Percentiles rank a stretch among this genome's conserved stretches.
These are phyloP conservation scores for Idaea aversata DNA, from an alignment of 2,888 invertebrate genomes.

Conservation along the genomic window DNA sequence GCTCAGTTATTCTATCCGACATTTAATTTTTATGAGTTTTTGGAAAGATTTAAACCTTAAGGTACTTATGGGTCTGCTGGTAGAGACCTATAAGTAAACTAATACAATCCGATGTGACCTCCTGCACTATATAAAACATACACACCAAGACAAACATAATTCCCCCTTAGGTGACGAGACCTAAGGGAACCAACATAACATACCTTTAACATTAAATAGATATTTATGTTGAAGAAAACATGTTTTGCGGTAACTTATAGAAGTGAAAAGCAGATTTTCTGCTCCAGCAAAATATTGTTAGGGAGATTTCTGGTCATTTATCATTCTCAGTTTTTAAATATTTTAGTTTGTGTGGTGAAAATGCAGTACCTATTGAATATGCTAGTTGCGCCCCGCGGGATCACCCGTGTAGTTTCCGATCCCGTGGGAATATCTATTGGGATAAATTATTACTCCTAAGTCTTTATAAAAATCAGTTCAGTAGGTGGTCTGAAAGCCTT, in stretches of 20 bases:
- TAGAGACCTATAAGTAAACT: background rate
- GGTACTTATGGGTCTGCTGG: background rate
- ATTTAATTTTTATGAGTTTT: too few relatives aligned
- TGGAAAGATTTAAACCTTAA: too few relatives aligned
- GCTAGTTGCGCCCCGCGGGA: too few relatives aligned
- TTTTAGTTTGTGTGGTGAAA: background rate
- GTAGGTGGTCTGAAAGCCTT: too few relatives aligned
- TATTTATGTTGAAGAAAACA: background rate
- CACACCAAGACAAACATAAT: background rate
- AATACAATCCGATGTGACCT: background rate
- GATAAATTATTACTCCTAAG: too few relatives aligned
- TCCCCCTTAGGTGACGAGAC: background rate
- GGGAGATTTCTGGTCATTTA: too few relatives aligned
- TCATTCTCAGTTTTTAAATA: background rate
- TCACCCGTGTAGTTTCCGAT: too few relatives aligned
- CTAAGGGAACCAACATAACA: background rate
- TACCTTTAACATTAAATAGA: background rate
- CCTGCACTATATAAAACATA: background rate
- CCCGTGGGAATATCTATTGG: too few relatives aligned
- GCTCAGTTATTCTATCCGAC: too few relatives aligned
- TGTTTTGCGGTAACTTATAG: background rate
- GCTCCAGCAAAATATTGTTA: background rate
- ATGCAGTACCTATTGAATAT: too few relatives aligned
- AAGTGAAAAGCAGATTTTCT: background rate
- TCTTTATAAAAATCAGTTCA: too few relatives aligned